Percentiles rank a stretch among this genome's conserved stretches.
These are phyloP conservation scores for Cavia aperea DNA, from an alignment of 2,113 vertebrate species.

Conservation along the genomic window DNA sequence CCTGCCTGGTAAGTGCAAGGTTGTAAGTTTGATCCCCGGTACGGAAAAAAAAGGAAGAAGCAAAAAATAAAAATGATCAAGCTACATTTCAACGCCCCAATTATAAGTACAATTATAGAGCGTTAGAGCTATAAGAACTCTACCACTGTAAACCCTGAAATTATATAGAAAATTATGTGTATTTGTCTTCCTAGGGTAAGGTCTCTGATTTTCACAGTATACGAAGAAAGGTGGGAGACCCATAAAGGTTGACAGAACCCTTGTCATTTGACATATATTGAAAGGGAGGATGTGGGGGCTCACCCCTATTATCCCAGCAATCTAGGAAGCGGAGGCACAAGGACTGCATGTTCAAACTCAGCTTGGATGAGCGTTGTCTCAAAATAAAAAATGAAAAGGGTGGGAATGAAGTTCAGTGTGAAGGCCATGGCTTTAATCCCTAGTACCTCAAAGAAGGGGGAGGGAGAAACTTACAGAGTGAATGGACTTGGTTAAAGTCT, in stretches of 20 bases:
- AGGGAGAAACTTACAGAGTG: not conserved
- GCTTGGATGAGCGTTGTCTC: not conserved
- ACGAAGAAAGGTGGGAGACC: not conserved
- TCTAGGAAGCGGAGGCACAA: not conserved
- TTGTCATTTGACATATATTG: not conserved
- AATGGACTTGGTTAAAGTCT: not conserved
- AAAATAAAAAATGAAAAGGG: not conserved
- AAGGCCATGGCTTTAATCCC: not conserved
- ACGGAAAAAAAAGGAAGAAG: too few species aligned
- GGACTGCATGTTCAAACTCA: not conserved
- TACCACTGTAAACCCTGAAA: not conserved
- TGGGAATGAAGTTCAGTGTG: not conserved
- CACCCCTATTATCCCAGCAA: not conserved
- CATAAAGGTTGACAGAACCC: not conserved
- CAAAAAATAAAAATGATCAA: not conserved
- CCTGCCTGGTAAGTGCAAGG: too few species aligned
- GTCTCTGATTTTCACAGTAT: conserved; percentile 3
- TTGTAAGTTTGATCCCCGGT: too few species aligned
- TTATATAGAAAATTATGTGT: not conserved
- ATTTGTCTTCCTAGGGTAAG: not conserved
- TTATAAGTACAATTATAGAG: conserved; percentile 22
- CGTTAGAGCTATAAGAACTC: not conserved
- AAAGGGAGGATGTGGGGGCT: not conserved
- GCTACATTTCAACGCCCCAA: not conserved
- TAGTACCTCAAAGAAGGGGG: not conserved